phyloP scores from a whole-genome alignment of 2,888 invertebrate species.

The Exocentrus adspersus region DNA sequence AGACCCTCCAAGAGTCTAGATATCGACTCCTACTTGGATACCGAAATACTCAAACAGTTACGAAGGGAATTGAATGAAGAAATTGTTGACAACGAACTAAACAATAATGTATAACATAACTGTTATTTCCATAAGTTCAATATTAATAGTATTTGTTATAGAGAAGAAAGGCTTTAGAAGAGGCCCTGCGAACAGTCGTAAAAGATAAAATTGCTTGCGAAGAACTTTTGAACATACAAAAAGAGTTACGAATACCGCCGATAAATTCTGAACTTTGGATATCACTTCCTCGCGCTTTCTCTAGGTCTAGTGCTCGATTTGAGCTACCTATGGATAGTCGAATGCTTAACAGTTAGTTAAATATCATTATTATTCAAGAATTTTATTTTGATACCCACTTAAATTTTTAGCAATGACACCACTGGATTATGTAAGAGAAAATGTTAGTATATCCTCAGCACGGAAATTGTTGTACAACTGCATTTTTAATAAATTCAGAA shows the following conservation, averaged over 20 bases:
- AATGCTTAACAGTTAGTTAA: slow-evolving; percentile 63
- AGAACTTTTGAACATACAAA: slow-evolving; percentile 66
- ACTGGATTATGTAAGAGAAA: slow-evolving; percentile 75
- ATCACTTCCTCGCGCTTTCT: slow-evolving; percentile 79
- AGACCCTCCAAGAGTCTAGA: slow-evolving; percentile 44
- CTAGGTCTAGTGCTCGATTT: slow-evolving; percentile 78
- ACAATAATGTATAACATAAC: slow-evolving; percentile 67
- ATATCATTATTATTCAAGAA: slow-evolving; percentile 10
- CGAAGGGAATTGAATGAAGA: slow-evolving; percentile 75
- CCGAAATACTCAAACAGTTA: slow-evolving; percentile 72
- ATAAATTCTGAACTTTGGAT: slow-evolving; percentile 70
- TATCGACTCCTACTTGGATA: slow-evolving; percentile 67
- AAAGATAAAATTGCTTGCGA: slow-evolving; percentile 61
- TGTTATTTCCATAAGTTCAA: slow-evolving; percentile 14
- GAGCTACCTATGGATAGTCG: slow-evolving; percentile 77
- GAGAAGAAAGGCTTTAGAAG: slow-evolving; percentile 75
- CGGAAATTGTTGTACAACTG: slow-evolving; percentile 68
- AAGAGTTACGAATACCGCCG: slow-evolving; percentile 65
- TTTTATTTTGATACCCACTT: background rate
- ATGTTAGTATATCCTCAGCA: slow-evolving; percentile 72
- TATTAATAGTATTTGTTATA: slow-evolving; percentile 54
- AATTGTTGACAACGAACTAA: slow-evolving; percentile 76
- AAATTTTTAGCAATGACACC: slow-evolving; percentile 71
- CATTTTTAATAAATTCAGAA: slow-evolving; percentile 65
- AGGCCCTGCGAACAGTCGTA: slow-evolving; percentile 68